A percentile compares a stretch with the other conserved stretches of the same genome.
Conservation (phyloP, 2,888 invertebrate genomes). For the Acronicta alni region DNA sequence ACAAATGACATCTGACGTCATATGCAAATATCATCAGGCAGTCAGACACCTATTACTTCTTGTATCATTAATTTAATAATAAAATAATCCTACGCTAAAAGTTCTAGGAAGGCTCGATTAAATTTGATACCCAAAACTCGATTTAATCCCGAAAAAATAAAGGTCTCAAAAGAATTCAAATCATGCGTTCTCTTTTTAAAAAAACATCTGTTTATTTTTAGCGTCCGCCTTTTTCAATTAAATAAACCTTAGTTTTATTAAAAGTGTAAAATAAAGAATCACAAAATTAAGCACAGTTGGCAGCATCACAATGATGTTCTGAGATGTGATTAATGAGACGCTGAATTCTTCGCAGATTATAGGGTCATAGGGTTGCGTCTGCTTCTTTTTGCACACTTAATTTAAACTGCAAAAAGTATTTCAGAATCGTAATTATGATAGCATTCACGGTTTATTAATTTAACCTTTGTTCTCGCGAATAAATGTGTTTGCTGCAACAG, state of each 20-base stretch:
- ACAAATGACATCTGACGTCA: constrained; percentile 13
- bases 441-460: constrained; percentile 37
- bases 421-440: constrained; percentile 31
- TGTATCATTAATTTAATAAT: constrained; percentile 20
- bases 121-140: constrained; percentile 27
- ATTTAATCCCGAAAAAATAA: constrained; percentile 29
- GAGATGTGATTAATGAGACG: constrained; percentile 62
- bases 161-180: constrained; percentile 28
- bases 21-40: constrained; percentile 3
- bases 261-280: constrained; percentile 43
- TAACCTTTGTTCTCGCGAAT: constrained; percentile 34
- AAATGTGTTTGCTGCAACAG: constrained; percentile 21
- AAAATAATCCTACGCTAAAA: constrained; percentile 12
- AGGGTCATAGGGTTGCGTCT: constrained; percentile 44
- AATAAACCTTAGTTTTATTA: constrained; percentile 45
- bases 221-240: constrained; percentile 65
- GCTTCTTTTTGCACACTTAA: constrained; percentile 32
- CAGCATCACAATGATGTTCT: constrained; percentile 56
- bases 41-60: constrained; percentile 28
- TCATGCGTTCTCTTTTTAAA: constrained; percentile 22
- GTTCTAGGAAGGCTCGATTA: constrained; percentile 56
- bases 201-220: constrained; percentile 57
- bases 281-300: constrained; percentile 47
- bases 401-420: constrained; percentile 25
- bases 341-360: constrained; percentile 44